Evolutionary conservation across 2,888 invertebrate species (phyloP), one percentile per base, ranked within the genome.

Genomic region (Pristionchus fissidentatus): DNA sequence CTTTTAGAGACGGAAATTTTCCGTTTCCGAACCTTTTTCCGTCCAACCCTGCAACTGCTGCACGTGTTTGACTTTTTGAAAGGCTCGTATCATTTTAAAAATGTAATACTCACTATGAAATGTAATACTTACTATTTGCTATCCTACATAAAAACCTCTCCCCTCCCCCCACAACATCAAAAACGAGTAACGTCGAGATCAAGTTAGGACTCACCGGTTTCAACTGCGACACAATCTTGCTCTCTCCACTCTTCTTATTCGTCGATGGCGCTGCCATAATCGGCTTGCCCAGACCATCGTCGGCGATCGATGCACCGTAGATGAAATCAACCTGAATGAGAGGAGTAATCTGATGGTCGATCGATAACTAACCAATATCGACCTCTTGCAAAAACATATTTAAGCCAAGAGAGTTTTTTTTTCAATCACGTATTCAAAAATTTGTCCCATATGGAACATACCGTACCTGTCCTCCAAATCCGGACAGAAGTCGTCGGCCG

Each of bases 231-330:
- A 95, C 95, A 89, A 97, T 97, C 94, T 97, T 97, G 90, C 95
- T 95, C 90, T 95, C 95, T 1, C 96, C 96, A 38, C 43, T 73
- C 88, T 95, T 95, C 88, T 95, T 95, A n/a, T 94, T 94, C 8
- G 96, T 95, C 0, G 97, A 97, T 8, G 96, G 95, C 92, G 97
- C 94, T 1, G 97, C 97, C 88, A 97, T 95, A 92, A 97, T 97
- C 29, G 88, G 84, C 93, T 96, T 97, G 35, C 97, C 97, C 87
- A 94, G 94, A 0, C 97, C 97, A 93, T 97, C 97, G 3, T 95
- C 92, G 2, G 95, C 94, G 92, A 96, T 95, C 0, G 96, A 96
- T 3, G 97, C 96, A 38, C 97, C 97, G 83, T 97, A 95, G 88
- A 97, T 95, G 93, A 97, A 97, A 93, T 97, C 97, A 55, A 97